Conservation (phyloP, 2,797 vertebrate genomes). For the Cichlasoma orientale region DNA sequence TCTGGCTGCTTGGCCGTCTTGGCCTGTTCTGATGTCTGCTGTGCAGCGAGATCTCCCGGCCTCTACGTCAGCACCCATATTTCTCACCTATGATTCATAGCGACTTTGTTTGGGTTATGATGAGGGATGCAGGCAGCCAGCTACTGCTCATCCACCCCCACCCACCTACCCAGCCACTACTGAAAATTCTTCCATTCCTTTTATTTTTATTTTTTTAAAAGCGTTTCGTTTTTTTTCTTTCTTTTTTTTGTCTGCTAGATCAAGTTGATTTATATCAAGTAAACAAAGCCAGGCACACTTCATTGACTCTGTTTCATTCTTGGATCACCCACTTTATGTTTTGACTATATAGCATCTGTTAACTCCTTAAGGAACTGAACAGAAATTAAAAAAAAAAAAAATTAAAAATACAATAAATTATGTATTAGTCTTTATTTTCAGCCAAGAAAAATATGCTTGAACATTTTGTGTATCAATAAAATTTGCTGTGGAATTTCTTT, state of each 20-base stretch:
- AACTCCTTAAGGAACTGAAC: neutral
- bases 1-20: slow-evolving; percentile 46
- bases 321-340: neutral
- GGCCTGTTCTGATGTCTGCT: slow-evolving; percentile 47
- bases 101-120: slow-evolving; percentile 62
- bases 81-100: slow-evolving; percentile 69
- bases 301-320: neutral
- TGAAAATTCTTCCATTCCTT: slow-evolving; percentile 1
- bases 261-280: neutral
- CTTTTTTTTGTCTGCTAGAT: neutral
- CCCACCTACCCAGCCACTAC: slow-evolving; percentile 2
- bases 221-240: neutral
- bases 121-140: slow-evolving; percentile 44
- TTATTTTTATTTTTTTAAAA: neutral
- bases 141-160: neutral
- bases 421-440: neutral
- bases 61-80: slow-evolving; percentile 63
- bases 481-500: neutral
- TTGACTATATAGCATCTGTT: neutral
- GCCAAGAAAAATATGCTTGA: neutral
- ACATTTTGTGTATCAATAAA: neutral
- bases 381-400: neutral
- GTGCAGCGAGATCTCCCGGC: slow-evolving; percentile 50
- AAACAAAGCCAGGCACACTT: neutral
- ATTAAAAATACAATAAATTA: neutral